Evolutionary conservation across 2,113 vertebrate species (phyloP).

Genomic region (Paralichthys olivaceus): DNA sequence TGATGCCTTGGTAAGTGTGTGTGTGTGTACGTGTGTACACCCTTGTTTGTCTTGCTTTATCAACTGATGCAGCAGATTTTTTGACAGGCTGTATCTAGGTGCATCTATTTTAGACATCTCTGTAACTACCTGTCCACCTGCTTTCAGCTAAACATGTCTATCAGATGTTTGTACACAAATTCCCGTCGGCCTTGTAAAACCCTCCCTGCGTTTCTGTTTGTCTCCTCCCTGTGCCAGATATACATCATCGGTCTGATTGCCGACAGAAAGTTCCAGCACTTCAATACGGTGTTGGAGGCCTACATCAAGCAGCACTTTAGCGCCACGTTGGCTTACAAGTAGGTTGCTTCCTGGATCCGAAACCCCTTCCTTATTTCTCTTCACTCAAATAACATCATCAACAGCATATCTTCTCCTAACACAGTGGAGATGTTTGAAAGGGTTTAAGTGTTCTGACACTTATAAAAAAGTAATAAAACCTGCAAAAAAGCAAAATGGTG

Average conservation of each 20-base stretch:
- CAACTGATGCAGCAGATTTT: conserved; percentile 35
- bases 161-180: conserved; percentile 18
- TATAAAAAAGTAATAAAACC: too few species aligned
- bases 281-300: conserved; percentile 95
- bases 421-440: too few species aligned
- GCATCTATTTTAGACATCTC: conserved; percentile 16
- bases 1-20: conserved; percentile 93
- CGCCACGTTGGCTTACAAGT: conserved; percentile 97
- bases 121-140: conserved; percentile 29
- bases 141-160: conserved; percentile 21
- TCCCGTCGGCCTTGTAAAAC: conserved; percentile 24
- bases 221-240: conserved; percentile 83
- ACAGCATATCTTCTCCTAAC: too few species aligned
- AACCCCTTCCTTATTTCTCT: neutral
- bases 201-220: conserved; percentile 2
- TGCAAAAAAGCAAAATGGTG: neutral
- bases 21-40: conserved; percentile 15
- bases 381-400: too few species aligned
- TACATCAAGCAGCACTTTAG: conserved; percentile 99
- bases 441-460: neutral
- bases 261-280: conserved; percentile 98
- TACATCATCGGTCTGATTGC: conserved; percentile 97
- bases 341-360: conserved; percentile 69
- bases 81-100: conserved; percentile 28
- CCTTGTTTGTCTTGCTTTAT: conserved; percentile 7